Evolutionary conservation across 2,113 vertebrate species (phyloP).

Genomic region (Ceyx melanurus): DNA sequence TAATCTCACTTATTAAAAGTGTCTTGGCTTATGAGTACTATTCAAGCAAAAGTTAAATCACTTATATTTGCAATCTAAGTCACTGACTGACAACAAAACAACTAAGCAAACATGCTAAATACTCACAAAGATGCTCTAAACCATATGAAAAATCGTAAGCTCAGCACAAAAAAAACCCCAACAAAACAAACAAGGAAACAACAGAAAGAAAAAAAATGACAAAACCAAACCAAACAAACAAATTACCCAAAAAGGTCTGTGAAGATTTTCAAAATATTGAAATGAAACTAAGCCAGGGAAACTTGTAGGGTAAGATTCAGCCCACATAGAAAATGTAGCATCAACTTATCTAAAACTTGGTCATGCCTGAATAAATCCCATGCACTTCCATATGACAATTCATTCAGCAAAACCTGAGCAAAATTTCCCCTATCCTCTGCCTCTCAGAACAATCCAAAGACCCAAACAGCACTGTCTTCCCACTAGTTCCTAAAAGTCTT

Average conservation of each 20-base stretch:
- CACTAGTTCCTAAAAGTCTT: background rate
- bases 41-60: slow-evolving; percentile 24
- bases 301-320: background rate
- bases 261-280: background rate
- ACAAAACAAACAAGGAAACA: no score
- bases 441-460: background rate
- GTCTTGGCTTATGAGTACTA: slow-evolving; percentile 24
- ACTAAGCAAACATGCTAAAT: background rate
- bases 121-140: background rate
- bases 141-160: background rate
- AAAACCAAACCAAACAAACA: background rate
- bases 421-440: background rate
- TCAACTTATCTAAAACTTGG: background rate
- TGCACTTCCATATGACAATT: background rate
- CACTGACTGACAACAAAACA: background rate
- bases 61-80: slow-evolving; percentile 15
- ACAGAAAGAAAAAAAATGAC: background rate
- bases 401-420: background rate
- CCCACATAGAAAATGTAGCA: background rate
- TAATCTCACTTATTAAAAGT: slow-evolving; percentile 41
- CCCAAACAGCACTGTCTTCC: background rate
- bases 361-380: background rate
- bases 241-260: background rate
- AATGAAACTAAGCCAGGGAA: background rate
- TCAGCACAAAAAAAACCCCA: background rate